Evolutionary conservation across 2,797 vertebrate genomes (phyloP), one percentile per base, ranked within the genome.

Genomic region (Urophycis tenuis): DNA sequence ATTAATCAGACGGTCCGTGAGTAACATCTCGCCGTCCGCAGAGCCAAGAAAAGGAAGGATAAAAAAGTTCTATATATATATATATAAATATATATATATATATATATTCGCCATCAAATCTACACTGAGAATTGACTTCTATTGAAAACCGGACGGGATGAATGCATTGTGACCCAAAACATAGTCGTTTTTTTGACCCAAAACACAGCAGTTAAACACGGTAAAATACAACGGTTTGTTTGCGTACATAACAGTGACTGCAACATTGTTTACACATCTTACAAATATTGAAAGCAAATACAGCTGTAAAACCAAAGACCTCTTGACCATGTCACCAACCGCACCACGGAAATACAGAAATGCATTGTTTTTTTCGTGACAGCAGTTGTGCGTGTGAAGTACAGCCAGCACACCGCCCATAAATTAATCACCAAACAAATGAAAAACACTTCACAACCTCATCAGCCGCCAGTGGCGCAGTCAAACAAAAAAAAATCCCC

Each of bases 1-100:
- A 88, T 90, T 90, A 86, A 88, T 88, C 85, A 87, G 84, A 83
- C 79, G 75, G 79, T 72, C 81, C 71, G 53, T 77, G 79, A 73
- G 74, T 83, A 84, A 76, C 82, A 84, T 80, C 75, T 75, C 79
- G 79, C 33, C 9, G 53, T 87, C 85, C 77, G 78, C 77, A 5
- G 80, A 81, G 76, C 73, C 87, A 78, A 78, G 83, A 86, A 80
- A 74, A 80, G 39, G 86, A 81, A 75, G 53, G 64, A 76, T 31
- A 81, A 80, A 72, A 82, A n/a, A n/a, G n/a, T n/a, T n/a, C n/a
- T n/a, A n/a, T n/a, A n/a, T n/a, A n/a, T n/a, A n/a, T n/a, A n/a
- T n/a, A n/a, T n/a, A n/a, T n/a, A n/a, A n/a, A n/a, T n/a, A n/a
- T n/a, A n/a, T n/a, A n/a, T n/a, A n/a, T n/a, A n/a, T n/a, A n/a